phyloP scores from a whole-genome alignment of 1,140 invertebrate genomes.

The Eriocheir sinensis region DNA sequence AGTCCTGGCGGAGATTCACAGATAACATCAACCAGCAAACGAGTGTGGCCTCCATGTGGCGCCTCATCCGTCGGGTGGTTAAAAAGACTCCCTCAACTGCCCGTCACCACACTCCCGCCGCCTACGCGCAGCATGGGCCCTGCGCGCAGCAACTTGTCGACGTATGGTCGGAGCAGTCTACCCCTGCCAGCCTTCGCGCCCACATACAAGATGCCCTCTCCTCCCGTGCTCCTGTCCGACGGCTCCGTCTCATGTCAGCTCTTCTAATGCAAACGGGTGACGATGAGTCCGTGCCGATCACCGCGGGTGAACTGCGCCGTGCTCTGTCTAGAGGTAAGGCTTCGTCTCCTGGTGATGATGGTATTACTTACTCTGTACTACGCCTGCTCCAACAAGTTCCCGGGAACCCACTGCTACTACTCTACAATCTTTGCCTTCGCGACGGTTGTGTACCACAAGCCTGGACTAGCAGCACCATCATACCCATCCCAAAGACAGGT shows the following conservation, averaged over 20 bases:
- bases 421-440: neutral
- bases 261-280: neutral
- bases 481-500: neutral
- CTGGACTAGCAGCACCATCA: neutral
- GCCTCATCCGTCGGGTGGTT: neutral
- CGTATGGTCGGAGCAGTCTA: too few species aligned
- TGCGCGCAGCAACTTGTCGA: too few species aligned
- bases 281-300: neutral
- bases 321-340: neutral
- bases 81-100: neutral
- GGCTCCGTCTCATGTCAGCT: neutral
- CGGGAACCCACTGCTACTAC: neutral
- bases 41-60: too few species aligned
- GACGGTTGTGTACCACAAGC: neutral
- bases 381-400: neutral
- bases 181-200: too few species aligned
- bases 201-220: neutral
- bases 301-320: neutral
- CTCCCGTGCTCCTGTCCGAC: neutral
- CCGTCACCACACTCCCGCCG: neutral
- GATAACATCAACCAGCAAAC: neutral
- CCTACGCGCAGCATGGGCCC: neutral
- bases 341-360: neutral
- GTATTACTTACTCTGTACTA: neutral
- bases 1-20: neutral